These are phyloP conservation scores for Cephalopholis sonnerati DNA, from an alignment of 2,113 vertebrate species.

Conservation along the genomic window DNA sequence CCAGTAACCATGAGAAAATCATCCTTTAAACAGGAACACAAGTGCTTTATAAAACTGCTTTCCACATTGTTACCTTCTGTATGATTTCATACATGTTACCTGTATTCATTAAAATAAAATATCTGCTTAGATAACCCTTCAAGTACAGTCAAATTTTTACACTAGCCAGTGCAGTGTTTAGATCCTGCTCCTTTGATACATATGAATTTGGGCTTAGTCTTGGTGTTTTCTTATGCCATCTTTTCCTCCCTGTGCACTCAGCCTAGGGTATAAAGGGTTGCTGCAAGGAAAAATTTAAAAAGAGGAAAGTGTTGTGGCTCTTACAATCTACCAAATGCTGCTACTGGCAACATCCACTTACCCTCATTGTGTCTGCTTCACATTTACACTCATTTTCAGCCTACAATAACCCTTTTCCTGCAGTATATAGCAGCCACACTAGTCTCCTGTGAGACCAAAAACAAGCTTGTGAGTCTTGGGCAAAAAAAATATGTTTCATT, in stretches of 20 bases:
- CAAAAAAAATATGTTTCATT: constrained; percentile 3
- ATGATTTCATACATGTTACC: not conserved
- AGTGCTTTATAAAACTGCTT: constrained; percentile 19
- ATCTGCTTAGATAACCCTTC: not conserved
- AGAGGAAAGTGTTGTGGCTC: constrained; percentile 11
- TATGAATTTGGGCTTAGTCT: not conserved
- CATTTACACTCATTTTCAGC: constrained; percentile 4
- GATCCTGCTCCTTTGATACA: not conserved
- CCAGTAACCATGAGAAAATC: constrained; percentile 61
- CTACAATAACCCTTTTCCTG: not conserved
- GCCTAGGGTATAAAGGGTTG: not conserved
- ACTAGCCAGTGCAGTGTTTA: not conserved
- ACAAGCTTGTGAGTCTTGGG: not conserved
- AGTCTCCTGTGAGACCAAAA: not conserved
- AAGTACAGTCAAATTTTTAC: not conserved
- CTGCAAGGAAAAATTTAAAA: not conserved
- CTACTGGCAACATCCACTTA: constrained; percentile 30
- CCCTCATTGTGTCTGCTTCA: constrained; percentile 8
- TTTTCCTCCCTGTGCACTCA: not conserved
- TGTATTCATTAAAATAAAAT: not conserved
- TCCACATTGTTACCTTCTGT: not conserved
- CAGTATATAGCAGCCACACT: not conserved
- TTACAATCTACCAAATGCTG: constrained; percentile 3
- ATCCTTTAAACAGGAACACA: constrained; percentile 29
- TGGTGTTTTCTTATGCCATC: not conserved